Evolutionary conservation across 2,888 invertebrate genomes (phyloP), one percentile per base, ranked within the genome.

Genomic region (Galerucella calmariensis): DNA sequence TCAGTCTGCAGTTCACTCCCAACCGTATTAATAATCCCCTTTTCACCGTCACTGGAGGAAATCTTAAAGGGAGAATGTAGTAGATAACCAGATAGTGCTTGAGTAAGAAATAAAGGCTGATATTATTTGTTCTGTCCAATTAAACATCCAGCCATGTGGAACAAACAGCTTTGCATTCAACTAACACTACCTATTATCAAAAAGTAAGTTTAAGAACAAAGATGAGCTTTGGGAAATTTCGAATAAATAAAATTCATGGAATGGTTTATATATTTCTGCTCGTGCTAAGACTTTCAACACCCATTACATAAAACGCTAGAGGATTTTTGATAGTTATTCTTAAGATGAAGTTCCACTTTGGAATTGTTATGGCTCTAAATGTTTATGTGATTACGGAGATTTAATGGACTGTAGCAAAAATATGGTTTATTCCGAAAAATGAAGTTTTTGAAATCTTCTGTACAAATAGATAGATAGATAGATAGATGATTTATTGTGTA

Each of bases 121-220:
- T 70, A 73, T 85, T 86, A 87, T 87, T 86, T 86, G 87, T 86
- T 87, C 87, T 86, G 85, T 85, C 84, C 86, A 86, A 86, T 87
- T 87, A 86, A 83, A 86, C 86, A 86, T 83, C 84, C 86, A 86
- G 83, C 85, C 84, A 83, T 83, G 84, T 81, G 86, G 85, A 86
- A 86, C 86, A 84, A 87, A 87, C 83, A 83, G 81, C 83, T 79
- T 71, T 79, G 75, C 73, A 78, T 76, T 77, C 81, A 79, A 78
- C 75, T 76, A 74, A 79, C 76, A 81, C 82, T 56, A 56, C n/a
- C 56, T 82, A 83, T 84, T 84, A 85, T 85, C 84, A 72, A 66
- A 72, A 72, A 85, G 85, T 84, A 82, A 83, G 82, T 76, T 65
- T 73, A 77, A 79, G 78, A 80, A 77, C 77, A 76, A 79, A 79